Evolutionary conservation across 2,113 vertebrate species (phyloP).

Genomic region (Antidorcas marsupialis): DNA sequence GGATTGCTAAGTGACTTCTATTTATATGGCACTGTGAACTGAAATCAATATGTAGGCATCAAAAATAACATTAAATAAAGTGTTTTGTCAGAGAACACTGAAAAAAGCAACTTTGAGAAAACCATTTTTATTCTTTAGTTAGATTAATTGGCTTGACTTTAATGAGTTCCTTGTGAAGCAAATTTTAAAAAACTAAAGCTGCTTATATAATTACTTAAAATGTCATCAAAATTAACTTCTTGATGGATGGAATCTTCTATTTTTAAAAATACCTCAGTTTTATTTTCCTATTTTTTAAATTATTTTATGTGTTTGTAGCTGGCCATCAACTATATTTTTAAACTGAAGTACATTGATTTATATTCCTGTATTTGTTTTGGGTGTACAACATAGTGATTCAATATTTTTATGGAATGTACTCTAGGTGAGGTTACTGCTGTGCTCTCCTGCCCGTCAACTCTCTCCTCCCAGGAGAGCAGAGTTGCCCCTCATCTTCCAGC

Average conservation of each 20-base stretch:
- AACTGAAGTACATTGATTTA: neutral
- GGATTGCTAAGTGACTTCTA: neutral
- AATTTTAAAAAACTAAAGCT: neutral
- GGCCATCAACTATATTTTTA: neutral
- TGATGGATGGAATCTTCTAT: neutral
- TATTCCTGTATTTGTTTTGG: neutral
- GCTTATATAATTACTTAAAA: neutral
- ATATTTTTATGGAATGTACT: neutral
- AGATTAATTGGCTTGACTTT: neutral
- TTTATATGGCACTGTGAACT: neutral
- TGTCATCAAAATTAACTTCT: neutral
- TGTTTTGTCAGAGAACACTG: neutral
- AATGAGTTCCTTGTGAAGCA: neutral
- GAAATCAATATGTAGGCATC: neutral
- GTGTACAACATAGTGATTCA: neutral
- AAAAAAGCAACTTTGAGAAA: neutral
- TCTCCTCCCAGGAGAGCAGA: neutral
- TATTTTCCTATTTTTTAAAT: neutral
- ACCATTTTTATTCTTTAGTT: neutral
- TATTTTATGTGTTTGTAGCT: neutral
- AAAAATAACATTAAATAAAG: neutral
- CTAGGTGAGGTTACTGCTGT: neutral
- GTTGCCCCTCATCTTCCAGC: neutral
- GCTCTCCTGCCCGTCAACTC: accelerated
- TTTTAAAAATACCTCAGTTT: neutral